These are phyloP conservation scores for Erythrolamprus reginae DNA, from an alignment of 2,113 vertebrate species.

Conservation along the genomic window DNA sequence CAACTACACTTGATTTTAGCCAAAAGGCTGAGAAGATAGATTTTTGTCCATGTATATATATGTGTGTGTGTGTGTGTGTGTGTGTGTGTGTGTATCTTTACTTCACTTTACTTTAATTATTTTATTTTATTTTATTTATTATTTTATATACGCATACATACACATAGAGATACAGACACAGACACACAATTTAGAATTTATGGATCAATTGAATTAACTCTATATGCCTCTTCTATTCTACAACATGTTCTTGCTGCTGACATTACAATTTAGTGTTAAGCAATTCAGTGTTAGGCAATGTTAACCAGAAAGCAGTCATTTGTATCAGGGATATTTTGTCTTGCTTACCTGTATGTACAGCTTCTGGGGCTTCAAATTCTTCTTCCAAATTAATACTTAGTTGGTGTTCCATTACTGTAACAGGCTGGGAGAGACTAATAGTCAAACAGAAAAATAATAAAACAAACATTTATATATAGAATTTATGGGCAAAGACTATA, in stretches of 20 bases:
- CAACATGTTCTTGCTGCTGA: background rate
- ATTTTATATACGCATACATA: too few species aligned
- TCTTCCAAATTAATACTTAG: conserved; percentile 70
- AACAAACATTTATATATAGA: background rate
- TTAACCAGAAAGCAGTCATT: background rate
- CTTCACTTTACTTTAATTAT: too few species aligned
- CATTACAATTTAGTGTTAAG: background rate
- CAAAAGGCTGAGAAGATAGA: background rate
- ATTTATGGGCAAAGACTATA: background rate
- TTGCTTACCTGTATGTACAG: conserved; percentile 86
- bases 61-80: too few species aligned
- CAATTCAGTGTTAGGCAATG: background rate
- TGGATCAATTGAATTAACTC: background rate
- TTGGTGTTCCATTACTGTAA: conserved; percentile 67
- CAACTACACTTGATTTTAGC: background rate
- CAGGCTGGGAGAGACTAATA: background rate
- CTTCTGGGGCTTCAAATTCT: conserved; percentile 76
- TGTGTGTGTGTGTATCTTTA: too few species aligned
- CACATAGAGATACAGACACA: too few species aligned
- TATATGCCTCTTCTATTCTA: background rate
- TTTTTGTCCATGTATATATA: background rate
- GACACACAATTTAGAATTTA: background rate
- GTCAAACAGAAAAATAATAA: background rate
- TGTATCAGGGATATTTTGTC: background rate
- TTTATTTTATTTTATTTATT: too few species aligned